Base-by-base conservation (phyloP, 2,797 vertebrate species). In the Catamblyrhynchus diadema region DNA sequence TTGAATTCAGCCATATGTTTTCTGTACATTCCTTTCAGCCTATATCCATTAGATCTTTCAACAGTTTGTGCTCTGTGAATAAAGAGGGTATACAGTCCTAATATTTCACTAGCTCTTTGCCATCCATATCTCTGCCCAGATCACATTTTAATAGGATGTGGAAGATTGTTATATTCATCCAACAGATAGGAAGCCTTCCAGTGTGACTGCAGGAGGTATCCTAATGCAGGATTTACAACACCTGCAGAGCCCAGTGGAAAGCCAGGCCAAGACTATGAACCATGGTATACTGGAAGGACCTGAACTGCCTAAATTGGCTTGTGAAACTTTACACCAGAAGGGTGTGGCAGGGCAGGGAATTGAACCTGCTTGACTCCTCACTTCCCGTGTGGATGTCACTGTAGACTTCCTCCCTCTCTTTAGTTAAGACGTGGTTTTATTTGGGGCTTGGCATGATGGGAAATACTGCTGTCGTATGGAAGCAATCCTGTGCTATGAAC, bases 1-100 rank as follows among this genome's bases (percentile, higher is more conserved):
- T 10, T 95, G 93, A 95, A 82, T 93, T 74, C 50, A 82, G 90
- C 90, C 92, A 67, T 96, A 96, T 95, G 94, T 67, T 95, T 95
- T 95, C 74, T 88, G 71, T 66, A 88, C 28, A 17, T 86, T 91
- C 41, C 25, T 86, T 86, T 71, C 61, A 88, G 73, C 61, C 88
- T 67, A 25, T 50, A 90, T 64, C 27, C 61, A 71, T 61, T 57
- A 74, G 57, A 61, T 84, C 84, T 79, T 83, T 82, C 83, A 71
- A 35, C 39, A 90, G 14, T 32, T 77, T 90, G 50, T 5, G 4
- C 35, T 65, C 30, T 72, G 65, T 35, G 62, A 48, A 78, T 47
- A 88, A 91, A 67, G 24, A 71, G 6, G 11, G 4, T 47, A 54
- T 66, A 39, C 8, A 37, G 9, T 50, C 22, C 37, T 69, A 56